Evolutionary conservation across 2,888 invertebrate species (phyloP).

Genomic region (Diogma glabrata): DNA sequence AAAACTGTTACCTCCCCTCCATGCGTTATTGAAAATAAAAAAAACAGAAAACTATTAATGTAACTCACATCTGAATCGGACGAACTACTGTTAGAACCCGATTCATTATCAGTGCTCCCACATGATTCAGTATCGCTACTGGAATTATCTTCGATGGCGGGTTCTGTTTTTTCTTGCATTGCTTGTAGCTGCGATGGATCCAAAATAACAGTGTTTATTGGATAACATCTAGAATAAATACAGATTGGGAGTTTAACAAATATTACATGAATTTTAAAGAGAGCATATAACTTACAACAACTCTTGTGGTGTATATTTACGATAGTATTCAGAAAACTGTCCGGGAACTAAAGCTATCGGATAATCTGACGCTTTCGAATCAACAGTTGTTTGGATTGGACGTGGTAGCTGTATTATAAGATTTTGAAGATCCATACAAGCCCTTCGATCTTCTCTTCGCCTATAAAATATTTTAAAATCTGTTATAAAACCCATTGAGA

Average conservation of each 20-base stretch:
- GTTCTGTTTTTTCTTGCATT: constrained; percentile 17
- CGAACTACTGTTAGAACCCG: constrained; percentile 22
- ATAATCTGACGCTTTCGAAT: constrained; percentile 46
- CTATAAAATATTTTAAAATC: constrained; percentile 6
- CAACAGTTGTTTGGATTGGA: constrained; percentile 28
- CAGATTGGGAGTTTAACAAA: too few relatives aligned
- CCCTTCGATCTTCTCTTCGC: constrained; percentile 61
- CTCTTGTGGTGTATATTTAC: constrained; percentile 67
- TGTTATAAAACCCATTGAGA: neutral
- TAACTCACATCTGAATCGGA: constrained; percentile 9
- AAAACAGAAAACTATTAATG: too few relatives aligned
- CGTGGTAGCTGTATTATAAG: constrained; percentile 71
- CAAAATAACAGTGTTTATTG: constrained; percentile 76
- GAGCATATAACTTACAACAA: constrained; percentile 42
- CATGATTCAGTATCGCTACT: constrained; percentile 31
- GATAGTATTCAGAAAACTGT: constrained; percentile 86
- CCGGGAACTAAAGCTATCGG: constrained; percentile 91
- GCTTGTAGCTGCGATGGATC: constrained; percentile 21
- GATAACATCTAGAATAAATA: constrained; percentile 61
- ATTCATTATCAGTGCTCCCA: constrained; percentile 33
- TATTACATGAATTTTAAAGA: constrained; percentile 11
- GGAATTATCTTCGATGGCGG: constrained; percentile 21
- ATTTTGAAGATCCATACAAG: constrained; percentile 87
- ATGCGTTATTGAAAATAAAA: too few relatives aligned
- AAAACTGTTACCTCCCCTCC: too few relatives aligned